Conservation (phyloP, 1,140 invertebrate species). For the Orius insidiosus region DNA sequence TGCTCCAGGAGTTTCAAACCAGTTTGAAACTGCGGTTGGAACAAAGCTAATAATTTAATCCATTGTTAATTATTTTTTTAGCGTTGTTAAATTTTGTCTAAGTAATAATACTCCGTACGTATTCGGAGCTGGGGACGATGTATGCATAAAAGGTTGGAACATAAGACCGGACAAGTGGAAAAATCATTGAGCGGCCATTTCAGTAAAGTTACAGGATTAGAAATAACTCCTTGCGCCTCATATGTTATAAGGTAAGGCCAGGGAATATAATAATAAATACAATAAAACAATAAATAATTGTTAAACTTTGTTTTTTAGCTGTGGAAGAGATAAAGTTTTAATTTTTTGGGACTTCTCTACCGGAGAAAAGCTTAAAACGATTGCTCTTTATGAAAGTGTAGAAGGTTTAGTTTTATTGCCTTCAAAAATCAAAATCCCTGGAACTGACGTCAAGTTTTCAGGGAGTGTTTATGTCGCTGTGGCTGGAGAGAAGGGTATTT, state of each 20-base stretch:
- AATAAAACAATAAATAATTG: no score
- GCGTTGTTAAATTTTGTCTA: conserved; percentile 33
- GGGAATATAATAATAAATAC: no score
- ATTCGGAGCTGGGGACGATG: conserved; percentile 65
- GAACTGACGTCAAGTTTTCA: conserved; percentile 29
- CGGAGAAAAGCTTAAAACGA: conserved; percentile 41
- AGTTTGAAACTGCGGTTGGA: no score
- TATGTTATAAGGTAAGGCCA: conserved; percentile 53
- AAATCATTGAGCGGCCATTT: conserved; percentile 55
- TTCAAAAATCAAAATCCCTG: conserved; percentile 30
- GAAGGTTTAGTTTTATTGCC: conserved; percentile 46
- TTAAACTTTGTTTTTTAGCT: conserved; percentile 39
- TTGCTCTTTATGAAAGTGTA: conserved; percentile 68
- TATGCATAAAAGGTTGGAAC: conserved; percentile 62
- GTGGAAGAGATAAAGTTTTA: conserved; percentile 72
- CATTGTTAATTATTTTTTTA: conserved; percentile 27
- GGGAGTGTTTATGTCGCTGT: conserved; percentile 45
- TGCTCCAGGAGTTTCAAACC: no score
- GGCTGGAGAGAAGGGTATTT: conserved; percentile 53
- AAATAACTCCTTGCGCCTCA: conserved; percentile 42
- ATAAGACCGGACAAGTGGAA: conserved; percentile 33
- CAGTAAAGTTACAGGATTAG: conserved; percentile 66
- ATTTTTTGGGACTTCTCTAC: conserved; percentile 67
- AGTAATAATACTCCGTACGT: conserved; percentile 35
- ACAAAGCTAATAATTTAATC: no score